A percentile compares a stretch with the other conserved stretches of the same genome.
Evolutionary conservation across 64 coral and sea anemone genomes (phyloP).

Genomic region (Stichodactyla helianthus): DNA sequence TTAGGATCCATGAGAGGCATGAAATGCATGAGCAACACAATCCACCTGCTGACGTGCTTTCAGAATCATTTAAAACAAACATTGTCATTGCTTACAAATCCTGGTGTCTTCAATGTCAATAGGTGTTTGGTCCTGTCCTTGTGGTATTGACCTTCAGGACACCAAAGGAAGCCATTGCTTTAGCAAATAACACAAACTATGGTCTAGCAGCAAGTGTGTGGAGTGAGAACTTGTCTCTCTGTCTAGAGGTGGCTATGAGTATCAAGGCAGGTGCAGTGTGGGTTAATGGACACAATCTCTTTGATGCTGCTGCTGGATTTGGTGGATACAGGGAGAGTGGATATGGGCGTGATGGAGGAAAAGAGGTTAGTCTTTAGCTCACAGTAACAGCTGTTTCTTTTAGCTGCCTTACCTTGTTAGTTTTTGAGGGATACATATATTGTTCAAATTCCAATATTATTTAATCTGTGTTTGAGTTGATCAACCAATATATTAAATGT

Average conservation of each 20-base stretch:
- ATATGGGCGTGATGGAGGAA: constrained; percentile 95
- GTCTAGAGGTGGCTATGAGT: constrained; percentile 79
- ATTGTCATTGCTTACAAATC: not conserved
- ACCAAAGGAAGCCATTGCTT: constrained; percentile 90
- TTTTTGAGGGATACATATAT: no score
- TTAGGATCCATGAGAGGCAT: no score
- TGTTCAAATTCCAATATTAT: no score
- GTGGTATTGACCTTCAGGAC: constrained; percentile 92
- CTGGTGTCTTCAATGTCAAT: not conserved
- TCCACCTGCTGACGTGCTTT: no score
- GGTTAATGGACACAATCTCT: constrained; percentile 97
- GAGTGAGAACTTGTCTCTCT: constrained; percentile 88
- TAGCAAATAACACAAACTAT: constrained; percentile 97
- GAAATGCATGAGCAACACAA: no score
- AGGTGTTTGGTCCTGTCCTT: constrained; percentile 96
- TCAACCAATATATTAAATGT: no score
- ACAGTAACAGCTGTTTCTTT: not conserved
- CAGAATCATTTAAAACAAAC: not conserved
- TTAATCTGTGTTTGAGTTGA: no score
- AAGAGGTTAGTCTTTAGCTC: constrained; percentile 48
- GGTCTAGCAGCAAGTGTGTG: constrained; percentile 93
- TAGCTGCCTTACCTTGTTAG: no score
- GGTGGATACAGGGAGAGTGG: constrained; percentile 94
- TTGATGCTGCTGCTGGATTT: constrained; percentile 97
- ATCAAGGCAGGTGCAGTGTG: constrained; percentile 90